Evolutionary conservation across 2,113 vertebrate genomes (phyloP).

Genomic region (Eclectus roratus): DNA sequence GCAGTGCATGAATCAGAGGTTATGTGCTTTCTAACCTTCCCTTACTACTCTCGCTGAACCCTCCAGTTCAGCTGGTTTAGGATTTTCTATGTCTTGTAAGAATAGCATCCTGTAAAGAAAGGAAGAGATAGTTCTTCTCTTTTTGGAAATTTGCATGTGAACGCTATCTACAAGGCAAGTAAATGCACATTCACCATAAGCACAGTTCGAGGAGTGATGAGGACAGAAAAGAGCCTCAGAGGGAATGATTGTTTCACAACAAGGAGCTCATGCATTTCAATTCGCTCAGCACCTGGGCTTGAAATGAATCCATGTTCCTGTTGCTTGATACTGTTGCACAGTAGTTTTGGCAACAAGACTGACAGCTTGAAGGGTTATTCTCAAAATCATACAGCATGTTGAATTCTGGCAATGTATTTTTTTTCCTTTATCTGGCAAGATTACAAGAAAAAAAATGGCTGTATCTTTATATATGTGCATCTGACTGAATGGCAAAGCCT

Average conservation of each 20-base stretch:
- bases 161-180: neutral
- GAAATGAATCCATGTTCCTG: slow-evolving; percentile 68
- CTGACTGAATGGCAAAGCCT: slow-evolving; percentile 41
- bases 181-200: slow-evolving; percentile 32
- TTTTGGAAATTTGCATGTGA: slow-evolving; percentile 29
- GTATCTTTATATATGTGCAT: slow-evolving; percentile 48
- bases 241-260: slow-evolving; percentile 72
- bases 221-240: slow-evolving; percentile 50
- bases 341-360: slow-evolving; percentile 58
- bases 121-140: neutral
- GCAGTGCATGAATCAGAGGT: neutral
- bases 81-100: neutral
- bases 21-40: neutral
- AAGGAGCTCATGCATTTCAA: slow-evolving; percentile 71
- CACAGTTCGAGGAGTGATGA: slow-evolving; percentile 40
- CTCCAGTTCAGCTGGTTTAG: neutral
- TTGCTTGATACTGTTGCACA: slow-evolving; percentile 55
- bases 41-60: neutral
- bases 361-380: slow-evolving; percentile 69
- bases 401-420: slow-evolving; percentile 52
- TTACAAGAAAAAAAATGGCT: slow-evolving; percentile 52
- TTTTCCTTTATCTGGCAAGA: slow-evolving; percentile 15
- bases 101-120: neutral
- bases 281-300: slow-evolving; percentile 69
- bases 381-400: slow-evolving; percentile 66